Conservation (phyloP, 1,140 invertebrate species). For the Habropoda laboriosa region DNA sequence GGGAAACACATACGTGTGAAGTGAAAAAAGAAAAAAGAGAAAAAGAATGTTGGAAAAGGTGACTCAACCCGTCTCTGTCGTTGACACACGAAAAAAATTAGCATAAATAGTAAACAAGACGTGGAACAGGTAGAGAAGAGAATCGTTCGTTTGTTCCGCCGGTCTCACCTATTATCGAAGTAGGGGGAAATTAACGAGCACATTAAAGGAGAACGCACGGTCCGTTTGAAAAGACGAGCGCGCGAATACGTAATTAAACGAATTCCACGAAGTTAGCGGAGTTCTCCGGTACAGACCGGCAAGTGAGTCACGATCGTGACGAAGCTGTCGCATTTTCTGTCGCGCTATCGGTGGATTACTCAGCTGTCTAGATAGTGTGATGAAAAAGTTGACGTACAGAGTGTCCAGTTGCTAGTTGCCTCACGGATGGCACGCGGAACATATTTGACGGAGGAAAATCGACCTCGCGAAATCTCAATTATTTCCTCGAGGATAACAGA, state of each 20-base stretch:
- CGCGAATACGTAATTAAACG: not conserved
- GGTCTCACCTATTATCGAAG: no score
- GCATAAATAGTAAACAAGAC: not conserved
- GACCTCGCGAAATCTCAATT: no score
- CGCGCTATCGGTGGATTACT: not conserved
- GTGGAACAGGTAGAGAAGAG: no score
- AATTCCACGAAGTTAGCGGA: not conserved
- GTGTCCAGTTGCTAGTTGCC: not conserved
- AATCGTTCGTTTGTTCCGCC: not conserved
- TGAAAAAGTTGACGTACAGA: not conserved
- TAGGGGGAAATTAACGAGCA: not conserved
- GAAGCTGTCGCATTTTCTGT: not conserved
- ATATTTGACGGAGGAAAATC: not conserved
- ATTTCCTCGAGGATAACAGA: no score
- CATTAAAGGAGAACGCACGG: not conserved
- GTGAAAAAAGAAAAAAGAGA: no score
- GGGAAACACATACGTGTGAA: no score
- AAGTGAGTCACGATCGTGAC: slow-evolving; percentile 9
- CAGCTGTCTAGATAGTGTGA: not conserved
- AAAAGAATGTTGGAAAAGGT: not conserved
- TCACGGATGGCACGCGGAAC: not conserved
- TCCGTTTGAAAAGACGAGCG: not conserved
- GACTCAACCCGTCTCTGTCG: not conserved
- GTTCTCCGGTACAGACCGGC: not conserved
- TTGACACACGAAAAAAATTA: not conserved